Percentiles rank a stretch among this genome's conserved stretches.
Evolutionary conservation across 2,113 vertebrate species (phyloP).

Genomic region (Vulpes vulpes): DNA sequence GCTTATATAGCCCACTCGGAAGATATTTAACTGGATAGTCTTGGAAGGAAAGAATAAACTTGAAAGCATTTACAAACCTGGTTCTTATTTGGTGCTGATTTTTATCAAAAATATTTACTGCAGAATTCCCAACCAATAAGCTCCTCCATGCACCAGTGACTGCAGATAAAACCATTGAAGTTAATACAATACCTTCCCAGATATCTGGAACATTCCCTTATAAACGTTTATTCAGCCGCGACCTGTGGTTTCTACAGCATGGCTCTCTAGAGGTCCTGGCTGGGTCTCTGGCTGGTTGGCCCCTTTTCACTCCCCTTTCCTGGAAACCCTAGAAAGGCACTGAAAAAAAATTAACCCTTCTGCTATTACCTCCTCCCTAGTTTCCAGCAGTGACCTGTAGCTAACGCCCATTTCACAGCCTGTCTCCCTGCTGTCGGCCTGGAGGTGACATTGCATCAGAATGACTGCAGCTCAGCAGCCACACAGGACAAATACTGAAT

Average conservation of each 20-base stretch:
- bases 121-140: neutral
- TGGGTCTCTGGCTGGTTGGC: neutral
- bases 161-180: neutral
- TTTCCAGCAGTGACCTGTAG: neutral
- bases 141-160: neutral
- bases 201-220: neutral
- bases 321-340: neutral
- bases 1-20: neutral
- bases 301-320: neutral
- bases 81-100: slow-evolving; percentile 11
- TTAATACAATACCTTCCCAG: neutral
- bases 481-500: neutral
- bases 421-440: neutral
- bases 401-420: neutral
- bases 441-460: neutral
- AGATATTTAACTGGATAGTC: neutral
- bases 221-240: neutral
- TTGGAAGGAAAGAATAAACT: neutral
- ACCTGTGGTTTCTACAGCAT: neutral
- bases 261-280: neutral
- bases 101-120: slow-evolving; percentile 49
- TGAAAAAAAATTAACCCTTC: neutral
- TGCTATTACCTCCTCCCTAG: neutral
- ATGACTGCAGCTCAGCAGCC: neutral
- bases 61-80: slow-evolving; percentile 18